Conservation (phyloP, 2,888 invertebrate genomes). For the Pyralis farinalis region DNA sequence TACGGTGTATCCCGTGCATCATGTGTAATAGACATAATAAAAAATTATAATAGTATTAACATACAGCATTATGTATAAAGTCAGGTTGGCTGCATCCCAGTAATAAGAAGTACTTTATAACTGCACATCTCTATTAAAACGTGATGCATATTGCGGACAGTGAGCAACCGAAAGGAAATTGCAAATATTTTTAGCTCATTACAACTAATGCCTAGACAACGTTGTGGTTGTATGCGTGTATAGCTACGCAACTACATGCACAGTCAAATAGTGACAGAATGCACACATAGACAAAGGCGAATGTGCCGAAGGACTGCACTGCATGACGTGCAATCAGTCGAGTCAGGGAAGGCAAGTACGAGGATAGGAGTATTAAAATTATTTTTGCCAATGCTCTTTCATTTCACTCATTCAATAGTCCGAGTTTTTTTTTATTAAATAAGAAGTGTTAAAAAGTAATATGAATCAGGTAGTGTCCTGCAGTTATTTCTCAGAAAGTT, state of each 20-base stretch:
- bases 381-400: too few species aligned
- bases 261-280: conserved; percentile 34
- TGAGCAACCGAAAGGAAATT: conserved; percentile 47
- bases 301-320: conserved; percentile 46
- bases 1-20: too few species aligned
- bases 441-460: too few species aligned
- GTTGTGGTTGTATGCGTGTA: conserved; percentile 22
- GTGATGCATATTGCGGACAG: conserved; percentile 4
- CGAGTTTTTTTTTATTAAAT: too few species aligned
- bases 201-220: conserved; percentile 33
- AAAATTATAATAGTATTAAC: too few species aligned
- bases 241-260: conserved; percentile 37
- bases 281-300: conserved; percentile 30
- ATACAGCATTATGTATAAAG: too few species aligned
- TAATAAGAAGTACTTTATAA: neutral
- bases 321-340: conserved; percentile 31
- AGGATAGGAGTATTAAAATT: too few species aligned
- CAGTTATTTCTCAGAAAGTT: too few species aligned
- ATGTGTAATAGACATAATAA: too few species aligned
- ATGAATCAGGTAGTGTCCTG: too few species aligned
- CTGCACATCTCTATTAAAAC: conserved; percentile 1
- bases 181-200: conserved; percentile 52
- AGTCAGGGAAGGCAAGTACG: conserved; percentile 7
- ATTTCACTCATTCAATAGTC: too few species aligned
- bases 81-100: neutral